phyloP scores from a whole-genome alignment of 2,888 invertebrate genomes.

The Spilarctia lutea region DNA sequence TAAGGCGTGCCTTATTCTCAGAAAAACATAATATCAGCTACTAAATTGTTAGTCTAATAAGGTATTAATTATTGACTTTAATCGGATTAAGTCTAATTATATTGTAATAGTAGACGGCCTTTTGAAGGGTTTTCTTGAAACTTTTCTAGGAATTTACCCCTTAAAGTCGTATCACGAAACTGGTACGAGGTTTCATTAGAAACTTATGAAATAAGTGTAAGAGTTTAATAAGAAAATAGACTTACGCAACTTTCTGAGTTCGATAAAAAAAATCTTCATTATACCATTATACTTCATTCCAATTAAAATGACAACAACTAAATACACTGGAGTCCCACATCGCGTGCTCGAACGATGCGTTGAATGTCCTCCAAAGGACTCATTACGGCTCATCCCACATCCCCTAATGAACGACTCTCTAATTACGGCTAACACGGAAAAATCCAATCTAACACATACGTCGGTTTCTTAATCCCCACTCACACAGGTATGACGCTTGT shows the following conservation, averaged over 20 bases:
- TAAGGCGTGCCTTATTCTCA: not conserved
- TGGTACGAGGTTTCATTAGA: not conserved
- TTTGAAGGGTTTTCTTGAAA: not conserved
- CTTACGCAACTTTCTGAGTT: too few species aligned
- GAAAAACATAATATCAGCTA: not conserved
- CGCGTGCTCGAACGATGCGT: constrained; percentile 41
- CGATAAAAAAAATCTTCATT: too few species aligned
- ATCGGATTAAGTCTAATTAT: not conserved
- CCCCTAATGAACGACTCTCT: constrained; percentile 72
- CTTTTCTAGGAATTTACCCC: not conserved
- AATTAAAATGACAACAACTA: constrained; percentile 25
- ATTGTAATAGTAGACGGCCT: not conserved
- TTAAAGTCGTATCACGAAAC: not conserved
- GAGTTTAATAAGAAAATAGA: not conserved
- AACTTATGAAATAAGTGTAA: not conserved
- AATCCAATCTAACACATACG: constrained; percentile 77
- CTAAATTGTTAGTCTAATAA: not conserved
- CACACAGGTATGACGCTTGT: constrained; percentile 44
- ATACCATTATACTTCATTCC: not conserved
- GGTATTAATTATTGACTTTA: not conserved
- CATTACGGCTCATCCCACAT: constrained; percentile 72
- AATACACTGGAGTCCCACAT: constrained; percentile 32
- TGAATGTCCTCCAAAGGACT: constrained; percentile 56
- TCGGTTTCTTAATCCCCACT: constrained; percentile 54
- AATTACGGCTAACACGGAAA: constrained; percentile 84